Conservation (phyloP, 2,797 vertebrate genomes). For the Enteromius mattozi region DNA sequence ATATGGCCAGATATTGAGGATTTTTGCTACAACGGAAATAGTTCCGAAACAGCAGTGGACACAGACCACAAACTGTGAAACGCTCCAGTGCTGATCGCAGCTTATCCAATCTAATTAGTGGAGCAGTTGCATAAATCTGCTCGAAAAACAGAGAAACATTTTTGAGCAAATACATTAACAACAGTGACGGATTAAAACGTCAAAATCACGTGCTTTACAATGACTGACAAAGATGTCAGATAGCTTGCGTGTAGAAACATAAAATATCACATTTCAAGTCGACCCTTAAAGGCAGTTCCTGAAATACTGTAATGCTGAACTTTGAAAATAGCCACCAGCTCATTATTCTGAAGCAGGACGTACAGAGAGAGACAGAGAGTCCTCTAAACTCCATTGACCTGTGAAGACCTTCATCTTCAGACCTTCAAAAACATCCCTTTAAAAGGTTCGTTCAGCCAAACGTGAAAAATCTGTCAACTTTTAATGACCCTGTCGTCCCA, state of each 20-base stretch:
- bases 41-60: neutral
- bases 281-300: neutral
- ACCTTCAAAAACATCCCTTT: slow-evolving; percentile 43
- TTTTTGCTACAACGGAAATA: neutral
- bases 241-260: neutral
- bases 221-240: neutral
- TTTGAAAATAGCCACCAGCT: slow-evolving; percentile 45
- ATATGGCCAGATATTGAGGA: neutral
- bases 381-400: slow-evolving; percentile 39
- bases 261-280: neutral
- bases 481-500: neutral
- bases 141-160: neutral
- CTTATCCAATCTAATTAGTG: neutral
- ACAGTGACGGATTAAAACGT: neutral
- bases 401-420: slow-evolving; percentile 43
- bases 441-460: slow-evolving; percentile 35
- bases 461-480: neutral
- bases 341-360: slow-evolving; percentile 37
- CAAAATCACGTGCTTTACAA: neutral
- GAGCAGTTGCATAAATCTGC: neutral
- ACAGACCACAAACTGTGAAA: neutral
- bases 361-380: neutral
- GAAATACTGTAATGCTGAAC: slow-evolving; percentile 44
- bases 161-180: neutral
- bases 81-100: slow-evolving; percentile 2